Percentiles rank a stretch among this genome's conserved stretches.
Conservation (phyloP, 2,888 invertebrate genomes). For the Meliscaeva auricollis region DNA sequence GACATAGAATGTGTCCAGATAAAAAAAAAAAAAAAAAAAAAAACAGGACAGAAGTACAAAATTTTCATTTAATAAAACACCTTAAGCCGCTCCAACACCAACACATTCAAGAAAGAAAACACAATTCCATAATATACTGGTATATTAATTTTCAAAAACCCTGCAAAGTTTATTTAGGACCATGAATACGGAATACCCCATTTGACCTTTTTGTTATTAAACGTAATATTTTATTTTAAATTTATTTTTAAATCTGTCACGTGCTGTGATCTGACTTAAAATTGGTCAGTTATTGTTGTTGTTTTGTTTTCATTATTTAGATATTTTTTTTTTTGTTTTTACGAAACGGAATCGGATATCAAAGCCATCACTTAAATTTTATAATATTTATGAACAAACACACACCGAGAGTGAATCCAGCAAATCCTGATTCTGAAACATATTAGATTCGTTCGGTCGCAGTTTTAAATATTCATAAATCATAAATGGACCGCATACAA, state of each 20-base stretch:
- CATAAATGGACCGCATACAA: conserved; percentile 58
- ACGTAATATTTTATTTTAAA: conserved; percentile 28
- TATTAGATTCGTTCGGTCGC: conserved; percentile 42
- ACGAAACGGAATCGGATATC: conserved; percentile 51
- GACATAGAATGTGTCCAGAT: not conserved
- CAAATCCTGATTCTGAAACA: conserved; percentile 32
- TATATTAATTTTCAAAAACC: conserved; percentile 16
- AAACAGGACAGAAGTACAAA: not conserved
- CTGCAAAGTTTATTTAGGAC: conserved; percentile 35
- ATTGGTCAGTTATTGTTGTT: conserved; percentile 7
- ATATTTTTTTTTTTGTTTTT: not conserved
- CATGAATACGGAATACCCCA: not conserved
- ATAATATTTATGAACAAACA: conserved; percentile 37
- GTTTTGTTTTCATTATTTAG: not conserved
- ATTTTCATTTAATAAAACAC: not conserved
- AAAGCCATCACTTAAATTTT: conserved; percentile 45
- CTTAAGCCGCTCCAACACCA: not conserved
- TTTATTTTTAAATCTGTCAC: conserved; percentile 46
- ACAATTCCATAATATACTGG: not conserved
- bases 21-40: not conserved
- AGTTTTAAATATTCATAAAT: conserved; percentile 68
- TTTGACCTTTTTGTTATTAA: conserved; percentile 26
- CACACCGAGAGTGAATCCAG: not conserved
- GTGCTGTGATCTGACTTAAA: conserved; percentile 40
- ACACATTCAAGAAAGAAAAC: not conserved